Conservation (phyloP, 2,888 invertebrate species). For the Dynastes grantii region DNA sequence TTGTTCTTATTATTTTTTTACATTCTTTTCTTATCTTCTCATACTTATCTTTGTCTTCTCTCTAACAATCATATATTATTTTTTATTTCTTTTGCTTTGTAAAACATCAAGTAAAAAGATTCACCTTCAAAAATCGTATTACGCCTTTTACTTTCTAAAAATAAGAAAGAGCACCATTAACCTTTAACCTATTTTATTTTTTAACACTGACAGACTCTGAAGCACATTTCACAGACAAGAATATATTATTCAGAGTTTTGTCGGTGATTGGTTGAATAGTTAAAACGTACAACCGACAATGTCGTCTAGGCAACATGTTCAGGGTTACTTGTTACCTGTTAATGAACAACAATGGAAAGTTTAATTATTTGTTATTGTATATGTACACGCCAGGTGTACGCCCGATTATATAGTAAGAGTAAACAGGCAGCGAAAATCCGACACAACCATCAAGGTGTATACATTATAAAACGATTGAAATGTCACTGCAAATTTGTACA, state of each 20-base stretch:
- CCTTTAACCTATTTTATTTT: not conserved
- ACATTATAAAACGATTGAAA: not conserved
- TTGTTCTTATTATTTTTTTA: too few species aligned
- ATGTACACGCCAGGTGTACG: not conserved
- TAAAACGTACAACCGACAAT: not conserved
- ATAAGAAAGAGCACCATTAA: not conserved
- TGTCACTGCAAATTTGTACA: not conserved
- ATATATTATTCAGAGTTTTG: not conserved
- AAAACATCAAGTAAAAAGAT: too few species aligned
- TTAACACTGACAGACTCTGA: not conserved
- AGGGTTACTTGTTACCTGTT: not conserved
- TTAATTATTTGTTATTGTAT: not conserved
- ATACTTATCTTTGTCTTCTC: too few species aligned
- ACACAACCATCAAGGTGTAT: not conserved
- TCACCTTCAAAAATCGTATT: too few species aligned
- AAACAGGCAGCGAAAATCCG: not conserved
- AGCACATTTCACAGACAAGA: not conserved
- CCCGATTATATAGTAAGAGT: not conserved
- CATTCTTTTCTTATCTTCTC: too few species aligned
- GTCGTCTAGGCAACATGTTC: not conserved
- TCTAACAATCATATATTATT: too few species aligned
- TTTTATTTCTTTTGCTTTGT: too few species aligned
- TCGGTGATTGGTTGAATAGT: not conserved
- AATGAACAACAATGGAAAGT: not conserved
- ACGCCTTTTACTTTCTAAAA: too few species aligned